Base-by-base conservation (phyloP, 2,888 invertebrate genomes). In the Sarcophaga subvicina region DNA sequence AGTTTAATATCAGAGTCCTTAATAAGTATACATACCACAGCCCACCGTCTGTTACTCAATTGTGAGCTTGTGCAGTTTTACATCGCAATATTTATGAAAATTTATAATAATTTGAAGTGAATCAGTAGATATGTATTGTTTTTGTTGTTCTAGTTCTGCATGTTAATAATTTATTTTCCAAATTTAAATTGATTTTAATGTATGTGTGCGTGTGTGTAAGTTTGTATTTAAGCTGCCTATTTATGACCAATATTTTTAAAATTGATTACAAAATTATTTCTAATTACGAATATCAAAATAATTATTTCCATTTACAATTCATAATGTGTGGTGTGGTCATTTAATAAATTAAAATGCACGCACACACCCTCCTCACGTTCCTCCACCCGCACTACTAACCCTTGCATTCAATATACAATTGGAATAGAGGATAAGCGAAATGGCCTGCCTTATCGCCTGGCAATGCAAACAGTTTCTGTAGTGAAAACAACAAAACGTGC, bases 401-500 rank as follows among this genome's bases (percentile, higher is more conserved):
- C 37, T 10, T 37, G 37, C 37, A 8, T 37, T 2, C 37, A 37
- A 37, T 37, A 37, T 37, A 37, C 37, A 49, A 45, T 67, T 71
- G 25, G 11, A 59, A 54, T 63, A 20, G 20, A 17, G 62, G 20
- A 76, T 37, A n/a, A 37, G 27, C 17, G 49, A 8, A 1, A 25
- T 20, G 54, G 47, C 17, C 45, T 25, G 66, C 67, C 70, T 78
- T 83, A 83, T 83, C 78, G 67, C 47, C 62, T 37, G 37, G 12
- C 25, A 17, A 62, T 71, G 17, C 77, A 77, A n/a, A 66, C 47
- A 71, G n/a, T 64, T 70, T 70, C 12, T 17, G 8, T 6, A 47
- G 14, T 22, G 20, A 62, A 22, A 62, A 62, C 59, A 72, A 45
- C 59, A 54, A 63, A 27, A 78, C 78, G 83, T 78, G 83, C 72